These are phyloP conservation scores for Scartelaos histophorus DNA, from an alignment of 2,113 vertebrate genomes.

Conservation along the genomic window DNA sequence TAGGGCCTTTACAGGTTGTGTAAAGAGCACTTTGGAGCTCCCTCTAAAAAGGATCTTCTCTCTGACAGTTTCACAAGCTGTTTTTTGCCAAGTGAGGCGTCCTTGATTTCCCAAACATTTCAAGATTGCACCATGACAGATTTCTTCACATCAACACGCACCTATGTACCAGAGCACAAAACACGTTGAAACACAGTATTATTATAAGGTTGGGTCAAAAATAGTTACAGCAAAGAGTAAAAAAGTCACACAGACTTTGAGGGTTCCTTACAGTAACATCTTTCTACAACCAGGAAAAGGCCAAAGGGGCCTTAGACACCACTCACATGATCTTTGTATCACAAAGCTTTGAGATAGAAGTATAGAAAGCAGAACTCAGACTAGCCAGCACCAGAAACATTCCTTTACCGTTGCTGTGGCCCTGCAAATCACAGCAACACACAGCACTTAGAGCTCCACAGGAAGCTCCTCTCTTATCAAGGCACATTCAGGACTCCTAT, in stretches of 20 bases:
- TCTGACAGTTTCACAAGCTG: constrained; percentile 51
- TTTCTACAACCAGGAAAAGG: constrained; percentile 27
- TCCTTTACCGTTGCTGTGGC: constrained; percentile 45
- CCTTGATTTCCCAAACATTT: constrained; percentile 71
- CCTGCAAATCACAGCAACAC: constrained; percentile 30
- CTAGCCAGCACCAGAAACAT: constrained; percentile 68
- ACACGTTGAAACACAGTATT: constrained; percentile 44
- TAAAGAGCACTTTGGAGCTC: constrained; percentile 36
- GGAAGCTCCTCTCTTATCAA: constrained; percentile 59
- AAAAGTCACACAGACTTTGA: constrained; percentile 51
- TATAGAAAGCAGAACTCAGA: constrained; percentile 65
- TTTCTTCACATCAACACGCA: constrained; percentile 39
- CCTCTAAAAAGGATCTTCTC: constrained; percentile 66
- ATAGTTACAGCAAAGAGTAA: constrained; percentile 55
- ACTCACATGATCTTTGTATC: constrained; percentile 43
- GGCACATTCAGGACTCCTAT: constrained; percentile 67
- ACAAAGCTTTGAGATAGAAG: constrained; percentile 41
- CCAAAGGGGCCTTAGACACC: constrained; percentile 45
- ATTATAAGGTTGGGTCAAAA: constrained; percentile 24
- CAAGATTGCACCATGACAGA: constrained; percentile 48
- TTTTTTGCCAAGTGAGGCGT: constrained; percentile 46
- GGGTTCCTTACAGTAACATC: constrained; percentile 26
- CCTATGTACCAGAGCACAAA: constrained; percentile 42
- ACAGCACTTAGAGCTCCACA: constrained; percentile 27
- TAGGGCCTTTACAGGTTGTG: constrained; percentile 15